A percentile compares a stretch with the other conserved stretches of the same genome.
These are phyloP conservation scores for Rhingia campestris DNA, from an alignment of 2,888 invertebrate genomes.

Conservation along the genomic window DNA sequence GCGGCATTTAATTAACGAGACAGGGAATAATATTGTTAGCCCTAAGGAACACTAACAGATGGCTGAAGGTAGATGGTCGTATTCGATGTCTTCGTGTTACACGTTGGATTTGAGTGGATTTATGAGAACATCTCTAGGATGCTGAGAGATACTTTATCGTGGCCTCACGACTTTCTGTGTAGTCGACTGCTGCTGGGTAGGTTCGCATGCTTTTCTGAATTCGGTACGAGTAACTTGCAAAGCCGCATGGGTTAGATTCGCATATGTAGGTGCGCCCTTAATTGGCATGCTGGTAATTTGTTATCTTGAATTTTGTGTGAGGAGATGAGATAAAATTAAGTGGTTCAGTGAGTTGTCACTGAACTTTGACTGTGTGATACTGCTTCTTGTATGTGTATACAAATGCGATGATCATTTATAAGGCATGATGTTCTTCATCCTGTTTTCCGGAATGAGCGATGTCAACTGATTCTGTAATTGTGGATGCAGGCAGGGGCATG, in stretches of 20 bases:
- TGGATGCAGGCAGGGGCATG: too few relatives aligned
- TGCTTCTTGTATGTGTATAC: too few relatives aligned
- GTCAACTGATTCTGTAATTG: too few relatives aligned
- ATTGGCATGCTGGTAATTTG: background rate
- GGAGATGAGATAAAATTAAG: background rate
- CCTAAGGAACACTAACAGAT: background rate
- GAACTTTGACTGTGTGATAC: background rate
- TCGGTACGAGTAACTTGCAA: background rate
- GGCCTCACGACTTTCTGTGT: background rate
- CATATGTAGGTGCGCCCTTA: background rate
- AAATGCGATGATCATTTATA: too few relatives aligned
- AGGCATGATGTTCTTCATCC: too few relatives aligned
- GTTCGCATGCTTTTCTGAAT: background rate
- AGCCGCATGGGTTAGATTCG: background rate
- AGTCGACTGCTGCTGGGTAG: background rate
- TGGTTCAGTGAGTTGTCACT: background rate
- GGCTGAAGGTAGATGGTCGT: background rate
- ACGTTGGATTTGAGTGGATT: background rate
- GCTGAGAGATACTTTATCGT: background rate
- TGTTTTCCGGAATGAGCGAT: too few relatives aligned
- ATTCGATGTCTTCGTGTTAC: background rate
- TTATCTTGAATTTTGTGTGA: background rate
- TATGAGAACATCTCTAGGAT: background rate
- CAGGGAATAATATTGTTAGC: too few relatives aligned
- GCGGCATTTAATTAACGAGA: constrained; percentile 6